Conservation (phyloP, 2,888 invertebrate genomes). For the Diaperis boleti region DNA sequence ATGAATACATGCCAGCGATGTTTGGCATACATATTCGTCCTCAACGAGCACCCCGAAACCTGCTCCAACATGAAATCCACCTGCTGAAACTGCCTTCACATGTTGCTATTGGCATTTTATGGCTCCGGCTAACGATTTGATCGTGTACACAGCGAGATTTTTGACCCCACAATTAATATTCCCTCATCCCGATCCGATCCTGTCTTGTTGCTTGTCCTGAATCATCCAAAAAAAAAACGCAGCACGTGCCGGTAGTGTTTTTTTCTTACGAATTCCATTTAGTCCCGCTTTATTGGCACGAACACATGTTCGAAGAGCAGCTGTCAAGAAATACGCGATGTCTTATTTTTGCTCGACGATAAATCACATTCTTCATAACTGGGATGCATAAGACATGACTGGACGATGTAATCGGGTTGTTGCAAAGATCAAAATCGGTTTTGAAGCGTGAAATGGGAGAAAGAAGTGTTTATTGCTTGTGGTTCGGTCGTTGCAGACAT, state of each 20-base stretch:
- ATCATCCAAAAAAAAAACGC: slow-evolving; percentile 7
- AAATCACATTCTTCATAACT: slow-evolving; percentile 20
- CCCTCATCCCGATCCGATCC: slow-evolving; percentile 3
- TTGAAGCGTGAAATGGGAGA: neutral
- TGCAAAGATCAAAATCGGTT: too few relatives aligned
- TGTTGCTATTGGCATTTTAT: neutral
- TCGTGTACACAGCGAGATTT: slow-evolving; percentile 36
- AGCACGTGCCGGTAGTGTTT: slow-evolving; percentile 9
- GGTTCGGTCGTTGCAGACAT: neutral
- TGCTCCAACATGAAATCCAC: too few relatives aligned
- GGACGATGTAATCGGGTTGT: neutral
- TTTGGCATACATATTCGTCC: too few relatives aligned
- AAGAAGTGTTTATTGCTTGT: neutral
- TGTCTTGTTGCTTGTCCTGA: slow-evolving; percentile 5
- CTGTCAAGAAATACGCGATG: slow-evolving; percentile 23
- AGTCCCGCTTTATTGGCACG: slow-evolving; percentile 12
- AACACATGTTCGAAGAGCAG: slow-evolving; percentile 23
- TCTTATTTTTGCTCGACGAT: slow-evolving; percentile 15
- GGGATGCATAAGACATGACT: neutral
- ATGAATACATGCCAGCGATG: too few relatives aligned
- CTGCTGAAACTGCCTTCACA: too few relatives aligned
- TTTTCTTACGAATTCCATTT: slow-evolving; percentile 24
- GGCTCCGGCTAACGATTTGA: neutral
- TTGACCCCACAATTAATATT: slow-evolving; percentile 37
- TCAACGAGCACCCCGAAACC: too few relatives aligned